Evolutionary conservation across 2,797 vertebrate species (phyloP).

Genomic region (Borostomias antarcticus): DNA sequence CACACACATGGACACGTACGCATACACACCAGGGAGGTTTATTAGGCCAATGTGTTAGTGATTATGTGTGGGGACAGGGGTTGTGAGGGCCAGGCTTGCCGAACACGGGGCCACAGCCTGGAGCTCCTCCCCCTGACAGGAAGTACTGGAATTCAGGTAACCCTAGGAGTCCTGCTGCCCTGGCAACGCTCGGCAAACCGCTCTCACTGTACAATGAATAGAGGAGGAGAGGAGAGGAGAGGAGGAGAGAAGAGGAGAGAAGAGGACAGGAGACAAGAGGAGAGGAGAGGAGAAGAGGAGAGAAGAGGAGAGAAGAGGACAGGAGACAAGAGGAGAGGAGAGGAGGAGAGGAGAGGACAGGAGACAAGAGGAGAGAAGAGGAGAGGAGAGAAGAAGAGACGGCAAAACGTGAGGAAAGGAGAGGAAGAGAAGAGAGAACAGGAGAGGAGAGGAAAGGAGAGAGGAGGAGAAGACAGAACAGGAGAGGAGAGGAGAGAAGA

Average conservation of each 20-base stretch:
- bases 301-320: constrained; percentile 7
- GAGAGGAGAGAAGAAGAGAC: not conserved
- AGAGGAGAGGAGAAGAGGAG: not conserved
- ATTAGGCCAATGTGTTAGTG: constrained; percentile 48
- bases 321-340: not conserved
- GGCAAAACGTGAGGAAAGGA: not conserved
- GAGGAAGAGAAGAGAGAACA: not conserved
- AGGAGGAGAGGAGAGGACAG: not conserved
- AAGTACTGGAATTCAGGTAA: constrained; percentile 53
- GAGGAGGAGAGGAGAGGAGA: not conserved
- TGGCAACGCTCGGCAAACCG: constrained; percentile 16
- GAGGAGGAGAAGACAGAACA: not conserved
- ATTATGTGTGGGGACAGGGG: constrained; percentile 41
- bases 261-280: not conserved
- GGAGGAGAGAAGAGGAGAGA: constrained; percentile 11
- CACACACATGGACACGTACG: not conserved
- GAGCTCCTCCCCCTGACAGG: constrained; percentile 30
- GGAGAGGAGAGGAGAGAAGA: not conserved
- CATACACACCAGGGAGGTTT: constrained; percentile 22
- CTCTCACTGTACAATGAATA: not conserved
- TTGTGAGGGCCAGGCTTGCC: constrained; percentile 12
- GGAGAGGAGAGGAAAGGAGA: not conserved
- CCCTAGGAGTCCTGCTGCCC: constrained; percentile 35
- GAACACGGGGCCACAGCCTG: constrained; percentile 12
- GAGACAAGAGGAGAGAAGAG: not conserved